A percentile compares a stretch with the other conserved stretches of the same genome.
Conservation (phyloP, 1,140 invertebrate species). For the Sycobia sp. region DNA sequence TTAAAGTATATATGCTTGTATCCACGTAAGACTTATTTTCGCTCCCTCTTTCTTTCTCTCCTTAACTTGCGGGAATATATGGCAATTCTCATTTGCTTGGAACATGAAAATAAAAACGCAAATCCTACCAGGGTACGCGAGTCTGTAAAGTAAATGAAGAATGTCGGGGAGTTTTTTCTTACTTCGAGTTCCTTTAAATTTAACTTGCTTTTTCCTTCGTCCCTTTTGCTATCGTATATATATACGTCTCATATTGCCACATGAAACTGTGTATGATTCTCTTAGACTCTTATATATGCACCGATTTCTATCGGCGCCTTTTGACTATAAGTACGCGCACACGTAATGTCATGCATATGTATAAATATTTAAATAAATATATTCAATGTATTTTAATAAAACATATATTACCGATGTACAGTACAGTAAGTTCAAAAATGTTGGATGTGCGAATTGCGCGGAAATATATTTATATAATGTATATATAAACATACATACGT, state of each 20-base stretch:
- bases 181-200: conserved; percentile 9
- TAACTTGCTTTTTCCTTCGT: neutral
- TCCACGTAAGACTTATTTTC: conserved; percentile 14
- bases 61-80: neutral
- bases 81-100: conserved; percentile 10
- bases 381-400: conserved; percentile 29
- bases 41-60: no score
- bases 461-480: no score
- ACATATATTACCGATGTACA: no score
- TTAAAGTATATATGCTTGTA: conserved; percentile 15
- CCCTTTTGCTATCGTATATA: conserved; percentile 6
- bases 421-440: no score
- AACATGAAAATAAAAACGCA: conserved; percentile 39
- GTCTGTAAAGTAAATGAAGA: conserved; percentile 2
- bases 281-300: no score
- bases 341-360: conserved; percentile 9
- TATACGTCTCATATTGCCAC: no score
- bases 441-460: no score
- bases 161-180: conserved; percentile 41
- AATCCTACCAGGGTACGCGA: conserved; percentile 54
- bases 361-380: no score
- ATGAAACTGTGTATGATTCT: no score
- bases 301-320: no score
- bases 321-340: neutral
- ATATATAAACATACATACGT: no score